phyloP scores from a whole-genome alignment of 2,888 invertebrate genomes.

The Hirtodrosophila trivittata region DNA sequence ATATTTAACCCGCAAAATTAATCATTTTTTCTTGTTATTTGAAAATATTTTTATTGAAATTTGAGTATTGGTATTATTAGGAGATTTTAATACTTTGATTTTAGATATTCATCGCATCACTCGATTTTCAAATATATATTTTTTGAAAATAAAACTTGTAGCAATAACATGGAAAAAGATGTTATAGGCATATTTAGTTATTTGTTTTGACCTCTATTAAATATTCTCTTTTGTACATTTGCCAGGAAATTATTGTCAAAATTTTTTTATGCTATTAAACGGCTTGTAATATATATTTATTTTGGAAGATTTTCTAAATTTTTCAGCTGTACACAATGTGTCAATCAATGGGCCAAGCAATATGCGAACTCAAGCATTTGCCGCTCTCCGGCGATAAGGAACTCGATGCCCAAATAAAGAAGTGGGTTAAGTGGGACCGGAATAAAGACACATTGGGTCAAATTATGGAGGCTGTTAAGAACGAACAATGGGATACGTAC shows the following conservation, averaged over 20 bases:
- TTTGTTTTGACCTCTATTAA: background rate
- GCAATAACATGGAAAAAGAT: no score
- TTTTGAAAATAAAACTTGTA: no score
- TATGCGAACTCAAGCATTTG: slow-evolving; percentile 57
- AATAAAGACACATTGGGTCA: slow-evolving; percentile 88
- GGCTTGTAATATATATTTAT: background rate
- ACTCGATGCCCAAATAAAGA: slow-evolving; percentile 88
- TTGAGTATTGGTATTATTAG: no score
- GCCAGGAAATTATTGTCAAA: slow-evolving; percentile 19
- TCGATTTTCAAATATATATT: no score
- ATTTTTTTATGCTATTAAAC: background rate
- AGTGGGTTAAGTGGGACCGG: slow-evolving; percentile 91
- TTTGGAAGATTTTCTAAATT: slow-evolving; percentile 21
- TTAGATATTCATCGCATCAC: no score
- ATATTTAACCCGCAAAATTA: no score
- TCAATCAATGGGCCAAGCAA: slow-evolving; percentile 43
- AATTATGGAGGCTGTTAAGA: slow-evolving; percentile 86
- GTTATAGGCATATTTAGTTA: background rate
- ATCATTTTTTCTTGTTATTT: no score
- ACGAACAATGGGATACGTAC: slow-evolving; percentile 84
- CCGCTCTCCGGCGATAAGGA: slow-evolving; percentile 79
- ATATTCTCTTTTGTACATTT: background rate
- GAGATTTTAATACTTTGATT: no score
- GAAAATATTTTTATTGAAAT: no score
- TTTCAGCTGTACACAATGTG: slow-evolving; percentile 28